Base-by-base conservation (phyloP, 2,888 invertebrate genomes). In the Agriopis marginaria region DNA sequence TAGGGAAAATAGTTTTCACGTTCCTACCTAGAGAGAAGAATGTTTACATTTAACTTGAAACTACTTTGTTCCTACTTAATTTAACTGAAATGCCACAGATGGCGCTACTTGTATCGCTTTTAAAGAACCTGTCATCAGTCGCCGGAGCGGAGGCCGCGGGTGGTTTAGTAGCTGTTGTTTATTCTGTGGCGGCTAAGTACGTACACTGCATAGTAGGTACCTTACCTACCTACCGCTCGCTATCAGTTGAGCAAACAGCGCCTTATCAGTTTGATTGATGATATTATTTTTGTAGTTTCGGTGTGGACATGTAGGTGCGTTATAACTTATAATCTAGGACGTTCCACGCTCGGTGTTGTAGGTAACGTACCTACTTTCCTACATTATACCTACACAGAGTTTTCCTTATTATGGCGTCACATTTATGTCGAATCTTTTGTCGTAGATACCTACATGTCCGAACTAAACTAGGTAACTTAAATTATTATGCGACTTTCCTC, bases 201-300 rank as follows among this genome's bases (percentile, higher is more conserved):
- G 40, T 40, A 55, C 8, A 8, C 5, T 32, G 32, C 32, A 3
- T 32, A 5, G 32, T 32, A 32, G 32, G 32, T 32, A 32, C 32
- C 32, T 23, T 32, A 32, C 32, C 32, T 56, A 55, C 56, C 44
- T 44, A 44, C 56, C 49, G 64, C 55, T 42, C 63, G 72, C 66
- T 77, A 77, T 77, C 75, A 73, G 67, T 68, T 70, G 66, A 68
- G 70, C 75, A 73, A 74, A 73, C 76, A 67, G 65, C 63, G 64
- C 68, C 39, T 77, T 77, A 77, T 77, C 76, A 71, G 71, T 75
- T 73, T 77, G 76, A 77, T 77, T 77, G 76, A 77, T 77, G 72
- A 77, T 75, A 71, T 72, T 76, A 75, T 76, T 74, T 75, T 77
- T 67, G 68, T 73, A 68, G 40, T 53, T 63, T 67, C 54, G 50